These are phyloP conservation scores for Pocillopora meandrina DNA, from an alignment of 92 coral and sea anemone genomes.

Conservation along the genomic window DNA sequence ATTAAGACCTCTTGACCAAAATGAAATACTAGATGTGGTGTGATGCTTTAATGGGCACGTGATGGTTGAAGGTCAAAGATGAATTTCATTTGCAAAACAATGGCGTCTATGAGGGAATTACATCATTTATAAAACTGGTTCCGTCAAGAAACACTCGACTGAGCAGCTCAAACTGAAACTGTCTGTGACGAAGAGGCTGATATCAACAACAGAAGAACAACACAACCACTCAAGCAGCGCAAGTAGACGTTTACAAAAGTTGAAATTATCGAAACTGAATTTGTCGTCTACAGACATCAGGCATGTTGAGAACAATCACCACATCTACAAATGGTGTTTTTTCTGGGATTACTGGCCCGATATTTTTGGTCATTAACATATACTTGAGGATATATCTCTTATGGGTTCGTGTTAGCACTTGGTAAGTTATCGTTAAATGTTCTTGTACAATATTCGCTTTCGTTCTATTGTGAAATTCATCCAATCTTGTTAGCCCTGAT, in stretches of 20 bases:
- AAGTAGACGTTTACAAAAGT: not conserved
- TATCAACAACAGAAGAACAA: not conserved
- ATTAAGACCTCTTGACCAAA: not conserved
- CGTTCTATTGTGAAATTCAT: not conserved
- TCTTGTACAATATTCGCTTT: not conserved
- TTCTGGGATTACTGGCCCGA: not conserved
- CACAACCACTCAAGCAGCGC: not conserved
- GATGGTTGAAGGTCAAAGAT: constrained; percentile 27
- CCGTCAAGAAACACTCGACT: not conserved
- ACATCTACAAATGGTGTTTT: not conserved
- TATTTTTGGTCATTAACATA: not conserved
- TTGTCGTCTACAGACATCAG: not conserved
- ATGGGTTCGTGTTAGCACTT: constrained; percentile 33
- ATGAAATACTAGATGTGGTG: constrained; percentile 1
- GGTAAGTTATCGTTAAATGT: constrained; percentile 15
- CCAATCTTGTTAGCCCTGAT: not conserved
- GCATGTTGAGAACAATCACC: not conserved
- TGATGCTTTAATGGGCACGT: constrained; percentile 20
- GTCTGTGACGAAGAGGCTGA: not conserved
- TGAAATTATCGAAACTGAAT: not conserved
- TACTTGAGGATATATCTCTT: constrained; percentile 4
- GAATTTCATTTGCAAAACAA: not conserved
- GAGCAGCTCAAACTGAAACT: not conserved
- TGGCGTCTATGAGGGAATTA: not conserved
- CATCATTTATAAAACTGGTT: constrained; percentile 3